Percentiles rank a stretch among this genome's conserved stretches.
Evolutionary conservation across 2,797 vertebrate species (phyloP).

Genomic region (Mormyrus hasselquistii): DNA sequence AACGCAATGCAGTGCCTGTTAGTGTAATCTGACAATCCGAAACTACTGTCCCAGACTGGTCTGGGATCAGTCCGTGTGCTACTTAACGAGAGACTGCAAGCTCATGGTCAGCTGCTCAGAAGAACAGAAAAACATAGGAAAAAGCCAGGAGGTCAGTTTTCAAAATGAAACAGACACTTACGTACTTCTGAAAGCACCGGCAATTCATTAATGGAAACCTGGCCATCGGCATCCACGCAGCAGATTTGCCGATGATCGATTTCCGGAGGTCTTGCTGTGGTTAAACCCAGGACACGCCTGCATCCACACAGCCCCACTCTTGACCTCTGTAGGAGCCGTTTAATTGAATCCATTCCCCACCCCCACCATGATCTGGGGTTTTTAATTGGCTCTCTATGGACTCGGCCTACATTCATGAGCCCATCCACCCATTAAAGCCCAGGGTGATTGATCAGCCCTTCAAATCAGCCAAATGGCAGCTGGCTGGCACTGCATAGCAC

Average conservation of each 20-base stretch:
- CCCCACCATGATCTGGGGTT: neutral
- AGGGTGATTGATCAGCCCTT: conserved; percentile 19
- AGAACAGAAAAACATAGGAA: neutral
- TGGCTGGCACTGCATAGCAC: neutral
- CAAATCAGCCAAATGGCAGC: conserved; percentile 13
- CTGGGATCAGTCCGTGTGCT: neutral
- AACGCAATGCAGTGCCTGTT: neutral
- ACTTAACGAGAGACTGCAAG: neutral
- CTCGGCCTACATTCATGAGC: neutral
- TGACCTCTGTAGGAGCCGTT: neutral
- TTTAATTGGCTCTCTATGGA: neutral
- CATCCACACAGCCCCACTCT: neutral
- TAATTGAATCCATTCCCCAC: conserved; percentile 18
- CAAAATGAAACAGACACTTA: neutral
- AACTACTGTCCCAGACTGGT: neutral
- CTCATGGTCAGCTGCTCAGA: neutral
- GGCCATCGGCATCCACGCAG: neutral
- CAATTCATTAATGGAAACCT: neutral
- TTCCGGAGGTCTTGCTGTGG: neutral
- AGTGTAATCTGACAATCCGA: neutral
- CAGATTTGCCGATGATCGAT: neutral
- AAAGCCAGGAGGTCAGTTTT: neutral
- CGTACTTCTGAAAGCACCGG: neutral
- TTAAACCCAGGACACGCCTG: neutral
- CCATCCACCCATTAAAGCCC: conserved; percentile 12